Evolutionary conservation across 2,113 vertebrate species (phyloP).

Genomic region (Periophthalmus modestus): DNA sequence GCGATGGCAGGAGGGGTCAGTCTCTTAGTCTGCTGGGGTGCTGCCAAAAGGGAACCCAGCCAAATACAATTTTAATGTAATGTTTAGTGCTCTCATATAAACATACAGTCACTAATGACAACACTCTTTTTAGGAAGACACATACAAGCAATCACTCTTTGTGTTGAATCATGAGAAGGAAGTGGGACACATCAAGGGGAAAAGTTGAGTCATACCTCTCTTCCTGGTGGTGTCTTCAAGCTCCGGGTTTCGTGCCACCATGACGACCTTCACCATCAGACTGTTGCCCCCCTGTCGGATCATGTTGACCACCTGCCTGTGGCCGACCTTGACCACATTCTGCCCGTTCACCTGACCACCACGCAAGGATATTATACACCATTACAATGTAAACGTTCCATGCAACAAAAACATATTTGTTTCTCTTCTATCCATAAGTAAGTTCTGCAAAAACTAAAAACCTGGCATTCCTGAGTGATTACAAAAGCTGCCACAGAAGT

Average conservation of each 20-base stretch:
- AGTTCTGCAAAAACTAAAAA: background rate
- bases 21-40: slow-evolving; percentile 86
- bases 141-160: slow-evolving; percentile 47
- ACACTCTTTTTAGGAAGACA: slow-evolving; percentile 28
- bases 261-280: slow-evolving; percentile 93
- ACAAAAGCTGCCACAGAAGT: slow-evolving; percentile 45
- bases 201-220: slow-evolving; percentile 77
- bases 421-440: background rate
- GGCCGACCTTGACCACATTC: slow-evolving; percentile 92
- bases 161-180: slow-evolving; percentile 30
- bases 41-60: slow-evolving; percentile 68
- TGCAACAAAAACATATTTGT: background rate
- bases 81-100: slow-evolving; percentile 57
- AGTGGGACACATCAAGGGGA: slow-evolving; percentile 5
- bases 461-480: slow-evolving; percentile 22
- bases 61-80: slow-evolving; percentile 60
- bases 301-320: slow-evolving; percentile 94
- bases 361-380: background rate
- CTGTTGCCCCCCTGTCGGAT: slow-evolving; percentile 92
- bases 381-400: background rate
- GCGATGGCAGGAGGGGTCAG: slow-evolving; percentile 89
- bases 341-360: slow-evolving; percentile 85
- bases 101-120: slow-evolving; percentile 46
- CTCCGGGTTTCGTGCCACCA: slow-evolving; percentile 91
- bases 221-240: slow-evolving; percentile 87